Evolutionary conservation across 2,797 vertebrate genomes (phyloP).

Genomic region (Todus mexicanus): DNA sequence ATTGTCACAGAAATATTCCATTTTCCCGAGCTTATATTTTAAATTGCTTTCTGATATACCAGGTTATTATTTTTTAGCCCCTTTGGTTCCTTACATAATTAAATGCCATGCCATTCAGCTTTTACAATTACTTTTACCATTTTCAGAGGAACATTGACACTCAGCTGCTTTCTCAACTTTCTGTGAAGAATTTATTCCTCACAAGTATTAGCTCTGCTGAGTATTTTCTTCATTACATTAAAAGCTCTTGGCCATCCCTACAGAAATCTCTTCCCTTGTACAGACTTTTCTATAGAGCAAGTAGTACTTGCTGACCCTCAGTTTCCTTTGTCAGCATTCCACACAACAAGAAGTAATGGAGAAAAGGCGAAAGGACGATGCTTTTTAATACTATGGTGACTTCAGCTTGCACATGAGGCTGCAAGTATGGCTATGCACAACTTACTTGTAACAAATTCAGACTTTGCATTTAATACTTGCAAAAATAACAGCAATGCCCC

Average conservation of each 20-base stretch:
- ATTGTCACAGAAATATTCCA: conserved; percentile 55
- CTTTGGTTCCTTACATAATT: conserved; percentile 49
- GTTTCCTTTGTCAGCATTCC: neutral
- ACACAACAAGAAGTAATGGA: neutral
- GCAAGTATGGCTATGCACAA: neutral
- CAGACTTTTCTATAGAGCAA: neutral
- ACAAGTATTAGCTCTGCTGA: neutral
- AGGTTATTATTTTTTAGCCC: conserved; percentile 52
- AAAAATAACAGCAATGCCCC: neutral
- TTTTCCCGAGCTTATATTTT: conserved; percentile 48
- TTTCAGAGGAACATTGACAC: conserved; percentile 35
- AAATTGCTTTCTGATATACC: conserved; percentile 62
- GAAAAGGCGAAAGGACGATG: neutral
- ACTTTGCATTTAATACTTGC: neutral
- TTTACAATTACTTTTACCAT: conserved; percentile 55
- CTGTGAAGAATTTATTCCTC: conserved; percentile 23
- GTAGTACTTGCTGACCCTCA: neutral
- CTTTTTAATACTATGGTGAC: neutral
- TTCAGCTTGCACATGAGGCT: neutral
- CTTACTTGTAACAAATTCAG: neutral
- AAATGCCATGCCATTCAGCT: conserved; percentile 31
- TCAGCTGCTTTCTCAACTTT: conserved; percentile 21
- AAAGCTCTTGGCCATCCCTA: neutral
- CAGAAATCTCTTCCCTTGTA: neutral
- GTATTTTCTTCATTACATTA: conserved; percentile 22